Base-by-base conservation (phyloP, 2,888 invertebrate species). In the Drosophila sordidapex region DNA sequence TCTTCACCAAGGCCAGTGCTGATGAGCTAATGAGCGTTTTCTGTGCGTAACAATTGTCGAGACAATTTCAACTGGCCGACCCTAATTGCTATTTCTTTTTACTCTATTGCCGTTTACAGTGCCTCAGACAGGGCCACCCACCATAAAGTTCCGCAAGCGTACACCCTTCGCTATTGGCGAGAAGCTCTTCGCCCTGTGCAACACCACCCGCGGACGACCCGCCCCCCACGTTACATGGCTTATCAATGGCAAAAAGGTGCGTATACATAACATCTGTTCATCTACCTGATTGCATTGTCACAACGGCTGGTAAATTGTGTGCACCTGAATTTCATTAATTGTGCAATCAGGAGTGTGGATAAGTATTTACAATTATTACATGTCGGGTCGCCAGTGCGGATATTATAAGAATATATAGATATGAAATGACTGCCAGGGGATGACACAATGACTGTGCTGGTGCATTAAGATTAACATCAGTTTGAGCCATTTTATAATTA, bases 1-100 rank as follows among this genome's bases (percentile, higher is more conserved):
- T 97, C 89, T 97, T 96, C 93, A 96, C 96, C 46, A 96, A 97
- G 94, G 95, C 96, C 84, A 97, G 97, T 38, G 95, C 95, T 87
- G 94, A 95, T 87, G 96, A 96, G 92, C 95, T 96, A 92, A 94
- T 97, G 85, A 96, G 95, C 90, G 96, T 97, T 71, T 97, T 97
- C 93, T 96, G 97, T 97, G 93, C 95, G 96, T 95, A 74, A 54
- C 68, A 57, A 79, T 70, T 70, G 48, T 15, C 60, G 29, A 54
- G 29, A 33, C 63, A 51, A 70, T 58, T 59, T 60, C 8, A 70
- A 57, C 43, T 21, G 53, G 13, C 56, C n/a, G 43, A 52, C 62
- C 35, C 60, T 76, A 71, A 81, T 78, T 78, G 51, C 31, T 27
- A 4, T 35, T 33, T 21, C 36, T 18, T 31, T 57, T 27, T 64